A percentile compares a stretch with the other conserved stretches of the same genome.
Conservation (phyloP, 2,797 vertebrate species). For the Pseudochirops cupreus region DNA sequence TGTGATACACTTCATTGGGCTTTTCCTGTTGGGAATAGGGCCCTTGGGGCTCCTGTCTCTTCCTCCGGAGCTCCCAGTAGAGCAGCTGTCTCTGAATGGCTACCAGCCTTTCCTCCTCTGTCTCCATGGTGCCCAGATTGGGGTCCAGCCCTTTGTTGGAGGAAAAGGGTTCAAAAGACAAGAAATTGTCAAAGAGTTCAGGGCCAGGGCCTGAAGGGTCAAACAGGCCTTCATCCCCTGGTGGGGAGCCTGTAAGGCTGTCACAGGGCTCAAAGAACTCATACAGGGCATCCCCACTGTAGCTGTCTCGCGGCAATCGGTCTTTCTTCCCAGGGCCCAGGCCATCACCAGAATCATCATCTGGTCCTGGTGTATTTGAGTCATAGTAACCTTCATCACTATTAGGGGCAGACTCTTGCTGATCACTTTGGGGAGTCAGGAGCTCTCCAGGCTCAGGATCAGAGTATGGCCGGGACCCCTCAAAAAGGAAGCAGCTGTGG, state of each 20-base stretch:
- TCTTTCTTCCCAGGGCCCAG: slow-evolving; percentile 86
- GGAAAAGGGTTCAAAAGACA: slow-evolving; percentile 84
- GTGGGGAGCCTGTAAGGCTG: slow-evolving; percentile 91
- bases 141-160: slow-evolving; percentile 79
- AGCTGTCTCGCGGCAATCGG: slow-evolving; percentile 95
- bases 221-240: slow-evolving; percentile 88
- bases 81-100: slow-evolving; percentile 91
- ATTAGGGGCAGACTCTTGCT: slow-evolving; percentile 96
- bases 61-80: slow-evolving; percentile 88
- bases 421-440: slow-evolving; percentile 96
- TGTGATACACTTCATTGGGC: slow-evolving; percentile 70
- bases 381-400: slow-evolving; percentile 98
- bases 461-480: slow-evolving; percentile 68
- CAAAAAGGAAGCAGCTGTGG: slow-evolving; percentile 63
- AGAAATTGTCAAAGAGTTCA: slow-evolving; percentile 87
- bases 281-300: slow-evolving; percentile 98
- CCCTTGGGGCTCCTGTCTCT: slow-evolving; percentile 74
- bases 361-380: slow-evolving; percentile 95
- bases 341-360: slow-evolving; percentile 92
- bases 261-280: slow-evolving; percentile 96
- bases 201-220: slow-evolving; percentile 85
- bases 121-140: slow-evolving; percentile 89
- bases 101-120: slow-evolving; percentile 89
- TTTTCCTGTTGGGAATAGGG: slow-evolving; percentile 57
- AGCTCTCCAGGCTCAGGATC: slow-evolving; percentile 83